Percentiles rank a stretch among this genome's conserved stretches.
phyloP scores from a whole-genome alignment of 2,888 invertebrate genomes.

The Aphodius sticticus region DNA sequence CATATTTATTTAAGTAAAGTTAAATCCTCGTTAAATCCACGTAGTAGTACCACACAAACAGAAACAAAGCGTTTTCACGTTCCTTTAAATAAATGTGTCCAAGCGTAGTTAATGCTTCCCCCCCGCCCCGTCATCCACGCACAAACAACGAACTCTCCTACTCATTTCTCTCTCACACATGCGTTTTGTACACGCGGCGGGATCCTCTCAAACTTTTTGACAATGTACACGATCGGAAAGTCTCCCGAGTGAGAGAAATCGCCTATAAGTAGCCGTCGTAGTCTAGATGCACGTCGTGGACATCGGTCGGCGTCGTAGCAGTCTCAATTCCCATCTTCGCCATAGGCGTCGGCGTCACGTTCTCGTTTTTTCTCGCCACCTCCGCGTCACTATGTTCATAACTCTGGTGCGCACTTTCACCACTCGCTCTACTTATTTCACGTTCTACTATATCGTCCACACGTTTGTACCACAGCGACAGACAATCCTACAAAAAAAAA shows the following conservation, averaged over 20 bases:
- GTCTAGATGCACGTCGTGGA: conserved; percentile 66
- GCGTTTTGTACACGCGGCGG: not conserved
- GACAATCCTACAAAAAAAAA: conserved; percentile 73
- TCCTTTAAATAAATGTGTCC: conserved; percentile 36
- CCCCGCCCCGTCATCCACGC: conserved; percentile 46
- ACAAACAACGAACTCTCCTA: conserved; percentile 4
- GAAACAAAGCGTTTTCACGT: not conserved
- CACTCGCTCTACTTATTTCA: conserved; percentile 40
- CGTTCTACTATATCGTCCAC: conserved; percentile 80
- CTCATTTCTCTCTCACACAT: not conserved
- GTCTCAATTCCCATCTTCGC: conserved; percentile 71
- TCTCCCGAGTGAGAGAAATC: not conserved
- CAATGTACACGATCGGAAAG: conserved; percentile 25
- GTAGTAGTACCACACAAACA: not conserved
- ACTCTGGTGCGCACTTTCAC: conserved; percentile 21
- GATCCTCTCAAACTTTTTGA: not conserved
- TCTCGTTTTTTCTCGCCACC: conserved; percentile 23
- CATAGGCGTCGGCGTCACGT: conserved; percentile 51
- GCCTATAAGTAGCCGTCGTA: conserved; percentile 10
- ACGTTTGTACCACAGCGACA: conserved; percentile 80
- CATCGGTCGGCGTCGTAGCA: conserved; percentile 86
- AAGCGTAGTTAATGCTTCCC: conserved; percentile 61
- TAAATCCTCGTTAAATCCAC: not conserved
- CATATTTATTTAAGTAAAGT: not conserved
- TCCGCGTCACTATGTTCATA: conserved; percentile 17